phyloP scores from a whole-genome alignment of 2,113 vertebrate genomes.

The Pollimyrus isidori region DNA sequence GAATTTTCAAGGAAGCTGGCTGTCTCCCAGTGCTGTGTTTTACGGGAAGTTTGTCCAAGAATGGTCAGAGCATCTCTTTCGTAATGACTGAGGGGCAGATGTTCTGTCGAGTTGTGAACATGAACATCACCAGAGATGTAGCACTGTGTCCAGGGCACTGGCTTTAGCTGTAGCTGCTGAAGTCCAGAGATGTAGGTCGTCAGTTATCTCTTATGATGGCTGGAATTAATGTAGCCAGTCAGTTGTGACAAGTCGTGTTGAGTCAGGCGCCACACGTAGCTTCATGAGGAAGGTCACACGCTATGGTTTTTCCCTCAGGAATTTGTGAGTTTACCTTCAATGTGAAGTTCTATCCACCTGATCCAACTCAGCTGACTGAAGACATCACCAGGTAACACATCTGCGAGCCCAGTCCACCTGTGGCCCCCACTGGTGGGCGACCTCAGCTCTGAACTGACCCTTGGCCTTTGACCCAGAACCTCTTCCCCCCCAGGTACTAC shows the following conservation, averaged over 20 bases:
- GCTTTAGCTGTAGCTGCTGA: not conserved
- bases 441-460: not conserved
- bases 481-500: slow-evolving; percentile 63
- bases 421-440: not conserved
- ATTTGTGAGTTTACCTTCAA: slow-evolving; percentile 76
- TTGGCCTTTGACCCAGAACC: not conserved
- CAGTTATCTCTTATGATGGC: not conserved
- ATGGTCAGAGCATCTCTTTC: not conserved
- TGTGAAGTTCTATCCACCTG: slow-evolving; percentile 76
- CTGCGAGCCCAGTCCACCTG: not conserved
- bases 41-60: not conserved
- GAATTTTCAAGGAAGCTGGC: not conserved
- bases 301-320: slow-evolving; percentile 37
- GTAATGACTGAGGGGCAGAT: not conserved
- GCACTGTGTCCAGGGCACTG: not conserved
- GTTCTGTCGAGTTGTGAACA: not conserved
- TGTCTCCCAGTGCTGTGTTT: not conserved
- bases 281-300: not conserved
- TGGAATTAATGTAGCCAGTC: not conserved
- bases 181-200: not conserved
- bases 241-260: not conserved
- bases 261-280: not conserved
- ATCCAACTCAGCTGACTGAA: slow-evolving; percentile 92
- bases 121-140: not conserved
- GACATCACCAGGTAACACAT: slow-evolving; percentile 86